phyloP scores from a whole-genome alignment of 2,797 vertebrate species.

The Parotocinclus haroldoi region DNA sequence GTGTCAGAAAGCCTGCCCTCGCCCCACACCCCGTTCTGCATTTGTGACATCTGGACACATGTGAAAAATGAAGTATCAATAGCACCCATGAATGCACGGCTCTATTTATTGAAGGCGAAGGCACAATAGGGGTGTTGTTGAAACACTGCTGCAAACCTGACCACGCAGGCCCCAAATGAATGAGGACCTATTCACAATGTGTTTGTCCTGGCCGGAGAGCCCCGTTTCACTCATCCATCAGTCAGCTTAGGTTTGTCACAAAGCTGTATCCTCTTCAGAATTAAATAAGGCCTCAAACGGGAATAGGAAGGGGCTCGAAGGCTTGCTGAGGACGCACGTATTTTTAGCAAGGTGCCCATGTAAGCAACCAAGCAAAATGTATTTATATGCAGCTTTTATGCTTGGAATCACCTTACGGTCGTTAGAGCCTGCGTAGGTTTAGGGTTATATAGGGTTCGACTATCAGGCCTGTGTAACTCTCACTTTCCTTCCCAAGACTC shows the following conservation, averaged over 20 bases:
- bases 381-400: no score
- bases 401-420: no score
- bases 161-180: constrained; percentile 50
- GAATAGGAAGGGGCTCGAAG: no score
- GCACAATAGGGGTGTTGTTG: constrained; percentile 71
- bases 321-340: no score
- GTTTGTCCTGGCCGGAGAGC: constrained; percentile 60
- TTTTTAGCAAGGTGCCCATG: no score
- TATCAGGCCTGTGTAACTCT: no score
- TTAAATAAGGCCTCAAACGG: constrained; percentile 28
- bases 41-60: constrained; percentile 57
- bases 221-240: constrained; percentile 61
- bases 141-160: constrained; percentile 64
- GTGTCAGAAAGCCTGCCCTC: constrained; percentile 10
- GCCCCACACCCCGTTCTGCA: constrained; percentile 24
- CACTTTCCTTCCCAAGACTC: no score
- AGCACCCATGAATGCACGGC: constrained; percentile 69
- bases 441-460: no score
- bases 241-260: constrained; percentile 45
- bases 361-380: no score
- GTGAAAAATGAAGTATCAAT: constrained; percentile 72
- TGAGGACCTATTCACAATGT: constrained; percentile 64
- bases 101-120: constrained; percentile 74
- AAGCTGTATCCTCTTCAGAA: constrained; percentile 47
- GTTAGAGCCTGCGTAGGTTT: no score